phyloP scores from a whole-genome alignment of 2,888 invertebrate genomes.

The Eurytoma californica region DNA sequence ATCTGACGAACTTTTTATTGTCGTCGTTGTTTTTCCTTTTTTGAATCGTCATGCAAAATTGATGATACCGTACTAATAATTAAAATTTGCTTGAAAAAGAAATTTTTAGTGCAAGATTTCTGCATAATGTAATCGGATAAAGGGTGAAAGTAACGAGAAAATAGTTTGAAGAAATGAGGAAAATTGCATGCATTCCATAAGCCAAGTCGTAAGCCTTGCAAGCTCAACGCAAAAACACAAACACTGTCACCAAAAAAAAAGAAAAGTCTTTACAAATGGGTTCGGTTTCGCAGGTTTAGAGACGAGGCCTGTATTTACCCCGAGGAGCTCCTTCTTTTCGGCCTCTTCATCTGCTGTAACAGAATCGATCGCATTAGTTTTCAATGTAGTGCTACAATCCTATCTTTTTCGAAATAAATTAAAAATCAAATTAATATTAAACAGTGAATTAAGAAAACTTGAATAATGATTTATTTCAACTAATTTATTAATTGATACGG shows the following conservation, averaged over 20 bases:
- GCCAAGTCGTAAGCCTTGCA: conserved; percentile 60
- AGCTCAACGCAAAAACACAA: conserved; percentile 57
- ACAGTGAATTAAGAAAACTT: too few species aligned
- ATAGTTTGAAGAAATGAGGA: neutral
- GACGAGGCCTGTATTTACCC: conserved; percentile 74
- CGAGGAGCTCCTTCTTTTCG: conserved; percentile 74
- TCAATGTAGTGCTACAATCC: too few species aligned
- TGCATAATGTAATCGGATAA: neutral
- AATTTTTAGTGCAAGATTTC: neutral
- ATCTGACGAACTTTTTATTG: neutral
- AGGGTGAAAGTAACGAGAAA: neutral
- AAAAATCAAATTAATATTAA: neutral
- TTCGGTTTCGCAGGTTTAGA: conserved; percentile 74
- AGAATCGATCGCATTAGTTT: conserved; percentile 1
- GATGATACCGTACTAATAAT: too few species aligned
- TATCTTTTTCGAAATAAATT: neutral
- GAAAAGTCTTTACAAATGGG: conserved; percentile 74
- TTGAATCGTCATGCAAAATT: neutral
- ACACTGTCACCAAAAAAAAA: conserved; percentile 60
- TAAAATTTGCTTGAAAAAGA: neutral
- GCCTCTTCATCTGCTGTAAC: conserved; percentile 71
- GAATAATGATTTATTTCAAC: too few species aligned
- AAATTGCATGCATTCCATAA: conserved; percentile 56
- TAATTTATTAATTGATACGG: too few species aligned
- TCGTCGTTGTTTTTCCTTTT: too few species aligned